Percentiles rank a stretch among this genome's conserved stretches.
These are phyloP conservation scores for Sceliomorpha sp. DNA, from an alignment of 2,888 invertebrate species.

Conservation along the genomic window DNA sequence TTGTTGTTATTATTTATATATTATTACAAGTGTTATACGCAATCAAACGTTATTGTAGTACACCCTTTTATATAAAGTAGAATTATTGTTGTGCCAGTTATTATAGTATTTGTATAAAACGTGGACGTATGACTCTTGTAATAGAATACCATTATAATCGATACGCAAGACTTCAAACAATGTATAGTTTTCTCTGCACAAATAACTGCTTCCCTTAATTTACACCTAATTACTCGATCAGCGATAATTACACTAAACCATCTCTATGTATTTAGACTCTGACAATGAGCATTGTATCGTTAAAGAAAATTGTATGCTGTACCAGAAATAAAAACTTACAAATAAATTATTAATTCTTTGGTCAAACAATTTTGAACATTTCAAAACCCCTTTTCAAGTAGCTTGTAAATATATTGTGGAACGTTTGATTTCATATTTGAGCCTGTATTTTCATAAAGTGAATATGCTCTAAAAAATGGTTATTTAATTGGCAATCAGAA, in stretches of 20 bases:
- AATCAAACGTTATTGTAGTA: constrained; percentile 9
- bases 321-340: too few relatives aligned
- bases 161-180: constrained; percentile 34
- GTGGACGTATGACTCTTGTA: constrained; percentile 39
- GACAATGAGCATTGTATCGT: constrained; percentile 13
- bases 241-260: constrained; percentile 13
- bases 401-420: constrained; percentile 7
- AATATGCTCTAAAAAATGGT: not conserved
- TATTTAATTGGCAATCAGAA: too few relatives aligned
- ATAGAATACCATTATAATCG: constrained; percentile 33
- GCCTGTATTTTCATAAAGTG: not conserved
- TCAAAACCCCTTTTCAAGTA: too few relatives aligned
- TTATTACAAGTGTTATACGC: too few relatives aligned
- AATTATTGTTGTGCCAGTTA: constrained; percentile 24
- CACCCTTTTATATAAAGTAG: constrained; percentile 6
- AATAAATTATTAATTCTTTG: too few relatives aligned
- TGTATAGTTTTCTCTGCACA: constrained; percentile 33
- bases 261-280: constrained; percentile 20
- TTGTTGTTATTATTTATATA: constrained; percentile 27
- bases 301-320: too few relatives aligned
- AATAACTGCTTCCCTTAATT: constrained; percentile 28
- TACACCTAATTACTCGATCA: constrained; percentile 23
- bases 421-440: constrained; percentile 15
- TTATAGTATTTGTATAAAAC: constrained; percentile 36
- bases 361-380: too few relatives aligned